Conservation (phyloP, 1,140 invertebrate species). For the Cepaea nemoralis region DNA sequence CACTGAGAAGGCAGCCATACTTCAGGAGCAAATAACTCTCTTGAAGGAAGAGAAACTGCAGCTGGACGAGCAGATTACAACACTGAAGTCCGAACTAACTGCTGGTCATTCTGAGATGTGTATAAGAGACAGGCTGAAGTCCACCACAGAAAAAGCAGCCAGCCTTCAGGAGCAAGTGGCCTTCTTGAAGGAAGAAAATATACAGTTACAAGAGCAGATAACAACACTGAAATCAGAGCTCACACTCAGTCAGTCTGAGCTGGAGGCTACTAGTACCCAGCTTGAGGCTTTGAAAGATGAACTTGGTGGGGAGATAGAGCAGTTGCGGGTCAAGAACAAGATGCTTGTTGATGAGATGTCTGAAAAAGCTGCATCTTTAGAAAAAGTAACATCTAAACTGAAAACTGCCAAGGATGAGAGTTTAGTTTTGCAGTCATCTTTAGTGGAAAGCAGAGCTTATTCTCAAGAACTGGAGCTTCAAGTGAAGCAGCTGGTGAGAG, state of each 20-base stretch:
- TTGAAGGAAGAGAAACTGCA: neutral
- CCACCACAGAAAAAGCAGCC: neutral
- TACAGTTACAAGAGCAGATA: conserved; percentile 22
- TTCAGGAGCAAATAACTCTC: neutral
- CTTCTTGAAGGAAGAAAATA: neutral
- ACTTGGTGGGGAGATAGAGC: neutral
- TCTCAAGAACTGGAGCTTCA: conserved; percentile 42
- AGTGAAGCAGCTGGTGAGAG: conserved; percentile 44
- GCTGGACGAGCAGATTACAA: conserved; percentile 19
- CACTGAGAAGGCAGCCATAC: neutral
- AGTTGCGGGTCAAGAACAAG: conserved; percentile 6
- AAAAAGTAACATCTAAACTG: conserved; percentile 3
- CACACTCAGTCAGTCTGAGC: conserved; percentile 12
- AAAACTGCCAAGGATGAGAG: neutral
- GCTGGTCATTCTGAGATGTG: conserved; percentile 26
- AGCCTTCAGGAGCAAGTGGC: neutral
- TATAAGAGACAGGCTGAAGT: neutral
- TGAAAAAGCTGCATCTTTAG: conserved; percentile 38
- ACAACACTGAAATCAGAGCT: conserved; percentile 11
- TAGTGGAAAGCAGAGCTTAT: conserved; percentile 22
- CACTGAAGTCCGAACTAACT: conserved; percentile 11
- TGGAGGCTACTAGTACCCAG: neutral
- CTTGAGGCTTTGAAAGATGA: conserved; percentile 30
- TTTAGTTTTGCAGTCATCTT: conserved; percentile 16
- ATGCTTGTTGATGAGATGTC: neutral